Conservation (phyloP, 2,113 vertebrate species). For the Anguilla japonica region DNA sequence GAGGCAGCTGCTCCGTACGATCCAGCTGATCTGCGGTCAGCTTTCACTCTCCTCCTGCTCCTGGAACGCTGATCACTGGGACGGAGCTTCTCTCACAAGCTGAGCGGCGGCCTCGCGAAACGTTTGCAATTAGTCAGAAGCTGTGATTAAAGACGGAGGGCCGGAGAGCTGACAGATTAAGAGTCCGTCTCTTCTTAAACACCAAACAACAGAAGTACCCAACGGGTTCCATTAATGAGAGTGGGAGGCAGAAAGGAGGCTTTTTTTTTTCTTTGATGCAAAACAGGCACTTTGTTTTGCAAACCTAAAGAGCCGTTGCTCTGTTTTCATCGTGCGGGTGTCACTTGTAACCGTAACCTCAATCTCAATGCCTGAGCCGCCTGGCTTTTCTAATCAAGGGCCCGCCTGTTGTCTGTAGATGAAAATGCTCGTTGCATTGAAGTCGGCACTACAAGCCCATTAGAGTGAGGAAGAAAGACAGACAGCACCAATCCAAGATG, state of each 20-base stretch:
- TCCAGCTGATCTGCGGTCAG: neutral
- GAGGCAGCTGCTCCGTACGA: neutral
- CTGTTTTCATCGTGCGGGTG: neutral
- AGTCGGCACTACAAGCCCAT: neutral
- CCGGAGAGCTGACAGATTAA: neutral
- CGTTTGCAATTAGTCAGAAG: neutral
- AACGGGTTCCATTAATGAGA: neutral
- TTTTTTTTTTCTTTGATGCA: neutral
- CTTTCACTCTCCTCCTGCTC: neutral
- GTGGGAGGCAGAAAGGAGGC: neutral
- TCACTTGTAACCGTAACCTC: neutral
- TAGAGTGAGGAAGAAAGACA: neutral
- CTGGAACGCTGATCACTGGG: neutral
- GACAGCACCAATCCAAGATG: neutral
- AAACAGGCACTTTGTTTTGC: neutral
- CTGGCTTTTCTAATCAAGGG: slow-evolving; percentile 1
- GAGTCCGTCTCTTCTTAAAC: neutral
- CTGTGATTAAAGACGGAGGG: neutral
- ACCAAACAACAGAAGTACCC: neutral
- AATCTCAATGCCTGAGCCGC: neutral
- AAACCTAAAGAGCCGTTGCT: neutral
- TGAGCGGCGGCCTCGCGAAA: neutral
- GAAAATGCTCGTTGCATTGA: neutral
- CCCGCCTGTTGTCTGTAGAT: neutral
- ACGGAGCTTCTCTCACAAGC: neutral